A percentile compares a stretch with the other conserved stretches of the same genome.
These are phyloP conservation scores for Pseudobourletiella spinata DNA, from an alignment of 1,140 invertebrate species.

Conservation along the genomic window DNA sequence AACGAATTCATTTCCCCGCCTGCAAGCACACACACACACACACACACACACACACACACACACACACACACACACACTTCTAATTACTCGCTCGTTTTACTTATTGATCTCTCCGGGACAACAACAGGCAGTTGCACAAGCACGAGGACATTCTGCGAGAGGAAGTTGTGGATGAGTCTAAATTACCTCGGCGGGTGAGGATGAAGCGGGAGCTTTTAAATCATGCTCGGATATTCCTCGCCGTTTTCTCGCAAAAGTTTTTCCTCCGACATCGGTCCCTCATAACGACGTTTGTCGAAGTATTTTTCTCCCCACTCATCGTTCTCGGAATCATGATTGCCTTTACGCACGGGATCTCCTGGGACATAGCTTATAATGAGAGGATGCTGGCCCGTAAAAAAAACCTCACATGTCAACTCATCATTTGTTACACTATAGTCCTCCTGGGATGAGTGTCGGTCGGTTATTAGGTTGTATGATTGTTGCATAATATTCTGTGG, in stretches of 20 bases:
- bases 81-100: too few relatives aligned
- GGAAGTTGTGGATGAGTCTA: background rate
- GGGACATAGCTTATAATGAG: constrained; percentile 7
- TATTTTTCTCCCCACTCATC: background rate
- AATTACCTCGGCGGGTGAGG: background rate
- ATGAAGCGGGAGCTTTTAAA: background rate
- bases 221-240: background rate
- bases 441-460: too few relatives aligned
- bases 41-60: too few relatives aligned
- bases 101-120: too few relatives aligned
- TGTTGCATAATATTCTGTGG: too few relatives aligned
- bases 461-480: too few relatives aligned
- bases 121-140: background rate
- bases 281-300: constrained; percentile 2
- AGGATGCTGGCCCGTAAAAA: too few relatives aligned
- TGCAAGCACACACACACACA: too few relatives aligned
- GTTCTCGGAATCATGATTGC: constrained; percentile 1
- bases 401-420: too few relatives aligned
- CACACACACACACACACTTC: too few relatives aligned
- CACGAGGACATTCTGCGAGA: background rate
- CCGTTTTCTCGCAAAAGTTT: constrained; percentile 4
- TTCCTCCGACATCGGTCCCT: constrained; percentile 13
- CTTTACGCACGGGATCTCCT: constrained; percentile 4
- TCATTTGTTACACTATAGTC: too few relatives aligned
- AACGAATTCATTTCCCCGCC: too few relatives aligned